Evolutionary conservation across 2,113 vertebrate species (phyloP).

Genomic region (Callorhinus ursinus): DNA sequence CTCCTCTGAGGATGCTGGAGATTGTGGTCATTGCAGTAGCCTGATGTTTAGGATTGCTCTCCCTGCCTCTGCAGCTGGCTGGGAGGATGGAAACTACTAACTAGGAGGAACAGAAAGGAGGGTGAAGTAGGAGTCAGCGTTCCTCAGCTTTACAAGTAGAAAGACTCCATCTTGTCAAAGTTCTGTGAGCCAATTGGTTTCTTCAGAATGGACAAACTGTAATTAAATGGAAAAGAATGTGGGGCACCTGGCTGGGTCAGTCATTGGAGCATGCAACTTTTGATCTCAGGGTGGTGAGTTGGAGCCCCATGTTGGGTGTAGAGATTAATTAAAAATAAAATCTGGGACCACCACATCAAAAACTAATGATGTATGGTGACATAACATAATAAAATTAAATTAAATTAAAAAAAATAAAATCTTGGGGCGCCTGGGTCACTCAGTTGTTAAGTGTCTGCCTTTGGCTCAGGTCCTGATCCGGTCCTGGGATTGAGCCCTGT

Average conservation of each 20-base stretch:
- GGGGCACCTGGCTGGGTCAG: neutral
- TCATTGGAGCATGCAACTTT: neutral
- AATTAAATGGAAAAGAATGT: conserved; percentile 22
- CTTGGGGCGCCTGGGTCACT: too few relatives aligned
- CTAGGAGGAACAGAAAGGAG: neutral
- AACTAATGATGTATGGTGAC: too few relatives aligned
- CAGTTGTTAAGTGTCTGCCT: too few relatives aligned
- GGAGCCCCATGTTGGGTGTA: neutral
- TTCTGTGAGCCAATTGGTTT: neutral
- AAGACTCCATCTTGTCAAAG: conserved; percentile 20
- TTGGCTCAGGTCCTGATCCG: too few relatives aligned
- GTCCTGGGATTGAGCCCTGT: too few relatives aligned
- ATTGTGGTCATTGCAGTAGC: neutral
- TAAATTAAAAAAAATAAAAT: neutral
- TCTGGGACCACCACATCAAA: too few relatives aligned
- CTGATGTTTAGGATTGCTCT: neutral
- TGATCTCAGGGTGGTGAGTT: neutral
- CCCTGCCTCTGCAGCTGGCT: neutral
- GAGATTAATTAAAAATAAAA: neutral
- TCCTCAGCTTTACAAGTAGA: neutral
- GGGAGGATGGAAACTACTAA: neutral
- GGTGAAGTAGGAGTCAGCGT: neutral
- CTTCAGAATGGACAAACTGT: neutral
- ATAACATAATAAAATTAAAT: too few relatives aligned
- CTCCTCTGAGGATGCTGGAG: neutral